Evolutionary conservation across 2,888 invertebrate genomes (phyloP), one percentile per base, ranked within the genome.

Genomic region (Siphonodentalium dalli): DNA sequence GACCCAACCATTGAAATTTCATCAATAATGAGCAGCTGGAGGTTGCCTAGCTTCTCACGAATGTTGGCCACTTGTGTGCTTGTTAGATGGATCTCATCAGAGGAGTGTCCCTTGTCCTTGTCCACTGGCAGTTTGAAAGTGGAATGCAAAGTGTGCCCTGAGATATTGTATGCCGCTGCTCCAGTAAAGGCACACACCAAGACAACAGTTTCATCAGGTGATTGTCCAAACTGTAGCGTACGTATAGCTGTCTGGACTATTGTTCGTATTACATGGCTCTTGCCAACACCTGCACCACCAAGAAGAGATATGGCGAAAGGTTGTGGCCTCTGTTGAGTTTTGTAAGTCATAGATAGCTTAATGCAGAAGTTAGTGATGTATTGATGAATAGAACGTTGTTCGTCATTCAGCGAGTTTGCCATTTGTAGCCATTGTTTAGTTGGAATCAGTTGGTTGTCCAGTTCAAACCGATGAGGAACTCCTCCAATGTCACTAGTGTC

Each of bases 141-240:
- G 23, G 54, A 57, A 28, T 58, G 58, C 3, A n/a, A 28, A 11
- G 53, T 48, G 21, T 53, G 43, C 23, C 59, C 62, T 35, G 49
- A 47, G 20, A 60, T 57, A 27, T 57, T 55, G 35, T 57, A 60
- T 4, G 64, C 61, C 15, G 64, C 64, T 35, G 53, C 53, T 41
- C 64, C 64, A 49, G 64, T 64, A 28, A 55, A 55, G 20, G 64
- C 64, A 62, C 54, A 52, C 6, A 63, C 60, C 21, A 63, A 39
- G 1, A 63, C 45, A 58, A 54, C 49, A 4, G 39, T 44, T 20
- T 56, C 55, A 34, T 61, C 26, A 28, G 34, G 27, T 27, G 53
- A 51, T 21, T 51, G 41, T 40, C 51, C 49, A n/a, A 37, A 33
- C 2, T 31, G 11, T 23, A 58, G 52, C 9, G 54, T 24, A 15